Evolutionary conservation across 2,888 invertebrate genomes (phyloP), one percentile per base, ranked within the genome.

Genomic region (Tipula vernalis): DNA sequence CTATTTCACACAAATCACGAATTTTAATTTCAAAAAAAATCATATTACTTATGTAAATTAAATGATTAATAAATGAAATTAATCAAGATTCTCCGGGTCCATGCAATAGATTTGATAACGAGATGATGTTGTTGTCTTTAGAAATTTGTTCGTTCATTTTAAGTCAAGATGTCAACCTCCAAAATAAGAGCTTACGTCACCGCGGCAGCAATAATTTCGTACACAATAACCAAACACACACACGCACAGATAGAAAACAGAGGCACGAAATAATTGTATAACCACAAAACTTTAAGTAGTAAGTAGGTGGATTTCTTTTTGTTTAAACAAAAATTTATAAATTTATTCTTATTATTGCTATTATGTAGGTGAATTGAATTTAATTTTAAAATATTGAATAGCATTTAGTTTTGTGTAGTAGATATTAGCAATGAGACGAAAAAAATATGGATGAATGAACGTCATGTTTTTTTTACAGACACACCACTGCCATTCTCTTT

Each of bases 141-240:
- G 71, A 71, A 39, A 84, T 15, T 39, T 39, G 15, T 84, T 84
- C 84, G n/a, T 39, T 71, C 71, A 28, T 71, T 71, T 71, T 71
- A 71, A 71, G 71, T 71, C 71, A 71, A 84, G 84, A 84, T 84
- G 84, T 84, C 84, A 84, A 84, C 84, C 84, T 39, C 84, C 84
- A 84, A 84, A 84, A 84, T 84, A 84, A 42, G 85, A 87, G 87
- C 88, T 88, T 88, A 88, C 88, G 88, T 88, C 88, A 88, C 87
- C 88, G 42, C 18, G n/a, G 15, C 36, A 39, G 28, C 71, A 71
- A 71, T 71, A 28, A 28, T 71, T 84, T 84, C 84, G 13, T 41
- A 84, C 84, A 36, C 84, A 84, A 71, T 18, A 71, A 71, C 8
- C 10, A 71, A 2, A 71, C 18, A 71, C 10, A 71, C 8, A 71